Conservation (phyloP, 2,797 vertebrate species). For the Sciurus vulgaris region DNA sequence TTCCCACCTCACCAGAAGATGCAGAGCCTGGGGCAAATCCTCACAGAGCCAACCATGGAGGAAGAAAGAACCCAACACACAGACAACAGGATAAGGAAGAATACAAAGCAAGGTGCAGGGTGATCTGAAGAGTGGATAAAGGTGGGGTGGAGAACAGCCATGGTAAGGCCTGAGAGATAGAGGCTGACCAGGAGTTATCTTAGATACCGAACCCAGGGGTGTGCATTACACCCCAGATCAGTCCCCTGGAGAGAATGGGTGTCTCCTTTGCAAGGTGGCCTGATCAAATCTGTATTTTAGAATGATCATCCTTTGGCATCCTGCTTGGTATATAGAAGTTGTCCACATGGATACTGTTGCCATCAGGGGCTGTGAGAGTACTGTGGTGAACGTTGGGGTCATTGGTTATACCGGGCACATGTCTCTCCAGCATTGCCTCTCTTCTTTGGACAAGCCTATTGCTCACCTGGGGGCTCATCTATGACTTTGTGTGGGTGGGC, state of each 20-base stretch:
- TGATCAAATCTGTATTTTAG: not conserved
- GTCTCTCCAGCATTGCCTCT: not conserved
- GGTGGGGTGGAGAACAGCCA: too few species aligned
- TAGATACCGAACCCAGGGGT: not conserved
- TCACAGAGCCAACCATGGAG: not conserved
- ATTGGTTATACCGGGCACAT: accelerated
- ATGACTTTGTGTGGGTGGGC: not conserved
- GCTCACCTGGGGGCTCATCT: not conserved
- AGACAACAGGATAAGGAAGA: not conserved
- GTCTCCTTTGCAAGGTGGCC: not conserved
- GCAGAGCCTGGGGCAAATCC: not conserved
- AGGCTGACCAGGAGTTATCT: too few species aligned
- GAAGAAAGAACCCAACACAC: not conserved
- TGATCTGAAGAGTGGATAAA: accelerated
- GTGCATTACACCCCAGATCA: too few species aligned
- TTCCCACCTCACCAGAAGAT: not conserved
- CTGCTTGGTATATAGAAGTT: not conserved
- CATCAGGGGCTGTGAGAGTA: too few species aligned
- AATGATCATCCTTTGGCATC: not conserved
- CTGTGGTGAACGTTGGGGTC: not conserved
- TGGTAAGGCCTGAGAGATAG: not conserved
- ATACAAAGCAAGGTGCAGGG: not conserved
- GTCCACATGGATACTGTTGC: accelerated
- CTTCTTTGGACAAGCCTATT: not conserved
- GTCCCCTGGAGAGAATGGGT: too few species aligned